Conservation (phyloP, 1,140 invertebrate genomes). For the Procambarus clarkii region DNA sequence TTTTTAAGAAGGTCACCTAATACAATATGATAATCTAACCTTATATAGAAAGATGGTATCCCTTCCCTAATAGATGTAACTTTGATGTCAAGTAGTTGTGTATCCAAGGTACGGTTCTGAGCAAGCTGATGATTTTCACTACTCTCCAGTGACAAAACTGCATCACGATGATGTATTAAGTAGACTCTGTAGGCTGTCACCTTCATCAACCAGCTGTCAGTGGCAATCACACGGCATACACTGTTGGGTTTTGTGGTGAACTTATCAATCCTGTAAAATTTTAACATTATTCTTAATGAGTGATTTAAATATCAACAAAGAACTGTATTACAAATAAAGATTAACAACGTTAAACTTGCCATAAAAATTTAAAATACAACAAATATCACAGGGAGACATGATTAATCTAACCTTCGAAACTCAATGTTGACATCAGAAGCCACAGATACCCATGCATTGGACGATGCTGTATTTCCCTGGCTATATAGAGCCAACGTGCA, state of each 20-base stretch:
- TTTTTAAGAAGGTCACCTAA: neutral
- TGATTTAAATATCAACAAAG: too few relatives aligned
- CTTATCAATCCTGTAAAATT: conserved; percentile 83
- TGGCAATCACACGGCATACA: conserved; percentile 84
- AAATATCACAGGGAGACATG: neutral
- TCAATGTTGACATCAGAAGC: conserved; percentile 86
- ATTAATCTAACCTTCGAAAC: conserved; percentile 81
- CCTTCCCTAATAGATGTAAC: conserved; percentile 80
- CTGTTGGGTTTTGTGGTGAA: conserved; percentile 83
- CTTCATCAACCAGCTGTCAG: conserved; percentile 93
- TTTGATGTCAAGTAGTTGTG: conserved; percentile 89
- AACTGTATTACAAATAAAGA: too few relatives aligned
- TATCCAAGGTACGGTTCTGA: conserved; percentile 75
- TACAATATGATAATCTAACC: conserved; percentile 71
- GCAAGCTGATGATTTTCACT: conserved; percentile 80
- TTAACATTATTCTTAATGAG: too few relatives aligned
- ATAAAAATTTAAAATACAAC: neutral
- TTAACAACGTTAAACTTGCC: too few relatives aligned
- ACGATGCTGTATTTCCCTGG: conserved; percentile 74
- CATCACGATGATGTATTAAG: conserved; percentile 87
- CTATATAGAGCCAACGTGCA: conserved; percentile 82
- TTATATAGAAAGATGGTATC: conserved; percentile 75
- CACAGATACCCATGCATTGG: conserved; percentile 81
- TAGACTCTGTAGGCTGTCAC: conserved; percentile 85
- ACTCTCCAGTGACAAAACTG: conserved; percentile 84